These are phyloP conservation scores for Lacerta viridis DNA, from an alignment of 2,797 vertebrate species.

Conservation along the genomic window DNA sequence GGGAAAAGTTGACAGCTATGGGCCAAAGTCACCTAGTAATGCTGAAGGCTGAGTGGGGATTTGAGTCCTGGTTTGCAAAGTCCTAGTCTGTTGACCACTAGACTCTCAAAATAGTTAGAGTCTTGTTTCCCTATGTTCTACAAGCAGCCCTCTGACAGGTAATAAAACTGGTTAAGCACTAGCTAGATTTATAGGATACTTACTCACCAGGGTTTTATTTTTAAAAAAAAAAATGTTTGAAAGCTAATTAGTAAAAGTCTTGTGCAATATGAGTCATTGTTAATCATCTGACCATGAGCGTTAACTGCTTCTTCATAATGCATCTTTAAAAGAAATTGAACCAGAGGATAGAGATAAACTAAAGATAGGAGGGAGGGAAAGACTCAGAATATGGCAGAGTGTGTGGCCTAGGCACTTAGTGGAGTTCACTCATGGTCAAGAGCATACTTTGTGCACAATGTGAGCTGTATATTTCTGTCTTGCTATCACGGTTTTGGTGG, in stretches of 20 bases:
- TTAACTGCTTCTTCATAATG: background rate
- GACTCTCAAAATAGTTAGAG: background rate
- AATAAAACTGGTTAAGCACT: conserved; percentile 24
- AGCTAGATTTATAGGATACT: conserved; percentile 34
- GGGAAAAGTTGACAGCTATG: no score
- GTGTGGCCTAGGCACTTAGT: background rate
- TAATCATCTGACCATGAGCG: conserved; percentile 24
- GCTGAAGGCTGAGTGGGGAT: background rate
- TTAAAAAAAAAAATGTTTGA: conserved; percentile 8
- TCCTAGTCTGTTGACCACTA: background rate
- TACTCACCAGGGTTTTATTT: background rate
- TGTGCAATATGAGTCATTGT: conserved; percentile 15
- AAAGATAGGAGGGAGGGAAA: background rate
- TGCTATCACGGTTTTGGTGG: background rate
- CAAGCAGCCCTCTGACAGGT: conserved; percentile 9
- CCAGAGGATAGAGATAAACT: background rate
- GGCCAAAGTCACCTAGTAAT: background rate
- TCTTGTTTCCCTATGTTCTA: conserved; percentile 42
- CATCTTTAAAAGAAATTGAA: conserved; percentile 13
- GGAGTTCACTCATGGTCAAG: background rate
- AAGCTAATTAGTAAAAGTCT: conserved; percentile 32
- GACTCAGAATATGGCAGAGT: background rate
- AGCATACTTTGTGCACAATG: background rate
- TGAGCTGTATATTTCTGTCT: background rate
- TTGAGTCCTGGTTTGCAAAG: background rate